Conservation (phyloP, 2,797 vertebrate genomes). For the Mormyrus proboscirostris region DNA sequence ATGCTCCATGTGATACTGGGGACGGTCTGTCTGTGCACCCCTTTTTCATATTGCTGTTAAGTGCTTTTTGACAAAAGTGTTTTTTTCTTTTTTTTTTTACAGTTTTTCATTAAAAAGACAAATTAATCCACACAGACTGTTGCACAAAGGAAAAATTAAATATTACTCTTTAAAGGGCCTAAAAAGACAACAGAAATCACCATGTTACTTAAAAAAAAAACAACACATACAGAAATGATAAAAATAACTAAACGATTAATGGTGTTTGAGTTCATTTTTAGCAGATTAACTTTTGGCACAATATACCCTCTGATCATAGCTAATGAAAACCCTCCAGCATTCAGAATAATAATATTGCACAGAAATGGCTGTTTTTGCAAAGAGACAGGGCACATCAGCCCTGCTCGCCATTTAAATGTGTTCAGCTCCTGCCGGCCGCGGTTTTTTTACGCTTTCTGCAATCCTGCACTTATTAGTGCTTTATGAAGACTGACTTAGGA, state of each 20-base stretch:
- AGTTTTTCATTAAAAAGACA: neutral
- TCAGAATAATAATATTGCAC: neutral
- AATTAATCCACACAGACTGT: neutral
- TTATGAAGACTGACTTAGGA: conserved; percentile 11
- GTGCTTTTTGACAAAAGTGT: neutral
- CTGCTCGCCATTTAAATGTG: neutral
- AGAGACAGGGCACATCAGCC: neutral
- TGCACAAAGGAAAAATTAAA: neutral
- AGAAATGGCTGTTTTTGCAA: neutral
- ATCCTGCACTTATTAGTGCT: neutral
- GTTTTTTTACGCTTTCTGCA: neutral
- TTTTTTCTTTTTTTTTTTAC: neutral
- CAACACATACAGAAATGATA: neutral
- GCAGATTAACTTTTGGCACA: neutral
- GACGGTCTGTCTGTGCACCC: neutral
- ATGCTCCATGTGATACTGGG: neutral
- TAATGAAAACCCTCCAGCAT: neutral
- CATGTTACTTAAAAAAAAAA: neutral
- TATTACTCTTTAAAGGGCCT: neutral
- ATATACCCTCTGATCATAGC: neutral
- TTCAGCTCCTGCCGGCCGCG: neutral
- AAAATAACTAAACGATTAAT: neutral
- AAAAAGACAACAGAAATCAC: neutral
- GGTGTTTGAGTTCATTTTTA: neutral
- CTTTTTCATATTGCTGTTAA: neutral